Evolutionary conservation across 2,113 vertebrate genomes (phyloP), one percentile per base, ranked within the genome.

Genomic region (Pollimyrus isidori): DNA sequence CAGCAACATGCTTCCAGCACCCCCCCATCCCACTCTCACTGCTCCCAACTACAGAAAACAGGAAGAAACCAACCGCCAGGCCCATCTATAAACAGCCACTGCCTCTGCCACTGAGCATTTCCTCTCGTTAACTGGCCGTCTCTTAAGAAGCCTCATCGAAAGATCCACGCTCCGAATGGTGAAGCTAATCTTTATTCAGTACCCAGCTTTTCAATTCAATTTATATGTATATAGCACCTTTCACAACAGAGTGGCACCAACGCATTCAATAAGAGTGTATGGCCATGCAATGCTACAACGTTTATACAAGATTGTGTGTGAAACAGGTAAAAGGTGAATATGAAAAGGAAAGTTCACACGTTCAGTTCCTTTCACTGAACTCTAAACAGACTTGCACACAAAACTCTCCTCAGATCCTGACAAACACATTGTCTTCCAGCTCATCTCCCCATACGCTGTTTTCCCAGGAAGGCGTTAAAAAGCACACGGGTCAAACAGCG

Each of bases 21-120:
- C 30, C 13, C 69, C 35, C 35, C 10, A 69, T 94, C 94, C 92
- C 92, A 90, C 91, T 92, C 91, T 48, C 92, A 92, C 92, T 88
- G 91, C 73, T 93, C 91, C 91, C 93, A 91, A 92, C 89, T 19
- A 92, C 93, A 93, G 94, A 94, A 95, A 95, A 93, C 93, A 94
- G 94, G 93, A 95, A 95, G 92, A 90, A 35, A 45, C 91, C 88
- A 82, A 45, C 91, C 88, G 85, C 88, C 92, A 90, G 88, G 91
- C 91, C 48, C 52, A n/a, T 58, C n/a, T 50, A 50, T 49, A n/a
- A 82, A 58, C 92, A 73, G 91, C 86, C 92, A 92, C 92, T 89
- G 48, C 90, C 90, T 92, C 91, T 91, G 1, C 89, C 30, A 69
- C 56, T 53, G 49, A 56, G 45, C 9, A 42, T 50, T 89, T 65